phyloP scores from a whole-genome alignment of 2,797 vertebrate genomes.

The Neopelma chrysocephalum region DNA sequence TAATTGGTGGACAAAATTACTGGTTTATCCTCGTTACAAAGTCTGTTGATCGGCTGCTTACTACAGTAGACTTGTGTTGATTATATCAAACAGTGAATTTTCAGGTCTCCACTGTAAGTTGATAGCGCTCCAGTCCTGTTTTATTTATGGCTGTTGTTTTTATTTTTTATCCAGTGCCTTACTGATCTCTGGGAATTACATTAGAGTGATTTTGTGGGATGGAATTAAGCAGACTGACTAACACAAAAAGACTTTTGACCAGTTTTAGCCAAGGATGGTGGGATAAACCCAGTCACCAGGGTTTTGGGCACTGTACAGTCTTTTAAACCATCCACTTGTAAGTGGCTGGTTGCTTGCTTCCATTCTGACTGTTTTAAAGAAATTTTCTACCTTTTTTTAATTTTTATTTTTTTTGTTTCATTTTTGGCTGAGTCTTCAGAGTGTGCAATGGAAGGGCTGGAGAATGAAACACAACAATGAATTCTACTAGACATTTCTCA shows the following conservation, averaged over 20 bases:
- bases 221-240: neutral
- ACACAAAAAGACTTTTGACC: neutral
- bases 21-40: neutral
- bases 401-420: neutral
- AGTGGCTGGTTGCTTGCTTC: neutral
- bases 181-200: neutral
- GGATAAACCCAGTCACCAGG: neutral
- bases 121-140: neutral
- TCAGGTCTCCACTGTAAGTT: neutral
- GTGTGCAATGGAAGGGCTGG: fast-evolving
- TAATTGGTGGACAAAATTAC: neutral
- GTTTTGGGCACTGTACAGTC: neutral
- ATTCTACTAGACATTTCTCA: neutral
- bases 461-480: neutral
- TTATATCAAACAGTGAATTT: neutral
- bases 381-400: neutral
- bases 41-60: neutral
- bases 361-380: neutral
- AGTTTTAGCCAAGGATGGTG: neutral
- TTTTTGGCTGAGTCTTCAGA: neutral
- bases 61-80: neutral
- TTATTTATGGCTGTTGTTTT: neutral
- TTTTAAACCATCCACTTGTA: neutral
- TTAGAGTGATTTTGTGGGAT: neutral
- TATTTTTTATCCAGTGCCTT: neutral